Conservation (phyloP, 2,113 vertebrate species). For the Rhinolophus sinicus region DNA sequence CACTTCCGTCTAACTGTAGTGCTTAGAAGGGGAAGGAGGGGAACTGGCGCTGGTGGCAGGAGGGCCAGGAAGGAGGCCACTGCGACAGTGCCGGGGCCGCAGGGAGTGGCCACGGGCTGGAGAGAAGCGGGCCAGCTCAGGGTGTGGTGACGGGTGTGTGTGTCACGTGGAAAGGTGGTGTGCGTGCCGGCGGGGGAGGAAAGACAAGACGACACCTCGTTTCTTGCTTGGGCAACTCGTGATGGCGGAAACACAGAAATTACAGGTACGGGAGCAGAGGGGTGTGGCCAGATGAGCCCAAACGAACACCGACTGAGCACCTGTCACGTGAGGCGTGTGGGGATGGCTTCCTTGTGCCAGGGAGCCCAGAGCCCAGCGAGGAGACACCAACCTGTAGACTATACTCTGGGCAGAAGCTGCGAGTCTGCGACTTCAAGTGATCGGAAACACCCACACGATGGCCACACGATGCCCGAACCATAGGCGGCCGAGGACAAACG, state of each 20-base stretch:
- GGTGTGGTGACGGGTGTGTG: not conserved
- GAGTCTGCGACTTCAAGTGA: not conserved
- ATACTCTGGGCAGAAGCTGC: not conserved
- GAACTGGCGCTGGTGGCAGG: not conserved
- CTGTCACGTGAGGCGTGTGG: accelerated
- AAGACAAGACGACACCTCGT: not conserved
- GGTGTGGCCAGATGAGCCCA: not conserved
- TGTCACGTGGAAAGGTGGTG: not conserved
- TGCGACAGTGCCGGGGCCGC: accelerated
- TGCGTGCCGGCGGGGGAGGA: too few relatives aligned
- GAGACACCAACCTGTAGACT: not conserved
- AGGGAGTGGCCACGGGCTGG: accelerated
- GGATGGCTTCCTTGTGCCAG: too few relatives aligned
- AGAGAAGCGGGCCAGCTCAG: not conserved
- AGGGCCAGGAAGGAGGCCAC: not conserved
- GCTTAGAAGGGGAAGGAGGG: not conserved
- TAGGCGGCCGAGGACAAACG: not conserved
- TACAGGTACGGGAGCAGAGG: not conserved
- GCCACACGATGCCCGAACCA: not conserved
- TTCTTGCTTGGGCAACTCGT: not conserved
- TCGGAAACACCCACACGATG: too few relatives aligned
- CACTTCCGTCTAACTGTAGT: too few relatives aligned
- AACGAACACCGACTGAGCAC: too few relatives aligned
- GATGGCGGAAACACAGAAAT: not conserved
- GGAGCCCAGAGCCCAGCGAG: not conserved